Evolutionary conservation across 2,888 invertebrate genomes (phyloP), one percentile per base, ranked within the genome.

Genomic region (Drosophila mercatorum): DNA sequence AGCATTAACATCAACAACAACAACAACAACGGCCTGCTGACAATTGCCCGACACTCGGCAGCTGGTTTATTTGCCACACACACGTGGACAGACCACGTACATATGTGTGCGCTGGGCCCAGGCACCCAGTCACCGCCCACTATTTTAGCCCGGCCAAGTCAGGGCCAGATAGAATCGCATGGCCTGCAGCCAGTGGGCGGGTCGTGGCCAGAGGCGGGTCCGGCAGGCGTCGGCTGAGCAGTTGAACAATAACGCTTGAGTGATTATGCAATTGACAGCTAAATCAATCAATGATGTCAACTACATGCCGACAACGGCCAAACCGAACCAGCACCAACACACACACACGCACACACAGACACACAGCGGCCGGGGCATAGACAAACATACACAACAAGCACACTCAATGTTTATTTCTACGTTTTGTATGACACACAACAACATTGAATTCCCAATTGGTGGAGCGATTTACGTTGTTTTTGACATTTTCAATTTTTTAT

Each of bases 221-320:
- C 34, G 2, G 62, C 59, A 71, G 72, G 83, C 79, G 66, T 63
- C 72, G 80, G 75, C 84, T 79, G 79, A 87, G 87, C 81, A 87
- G 84, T 83, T 88, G 78, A 81, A 88, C 90, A 86, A 90, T 91
- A 89, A 85, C 88, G 88, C 89, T 88, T 90, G 90, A 91, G 88
- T 88, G 91, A 91, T 89, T 92, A 91, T 90, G 90, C 91, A 90
- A 91, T 92, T 91, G 92, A 90, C 92, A 90, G 89, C 85, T 89
- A 90, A 91, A 92, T 92, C 92, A 92, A 92, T 92, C 92, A 92
- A 89, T 91, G 88, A 87, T 91, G 91, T 90, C 91, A 91, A 88
- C 90, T 89, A 82, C 88, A 91, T 82, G 85, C 80, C 79, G 76
- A 63, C 79, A 80, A 74, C 73, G 76, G 68, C 56, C 78, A 70